phyloP scores from a whole-genome alignment of 2,113 vertebrate genomes.

The Elaphurus davidianus region DNA sequence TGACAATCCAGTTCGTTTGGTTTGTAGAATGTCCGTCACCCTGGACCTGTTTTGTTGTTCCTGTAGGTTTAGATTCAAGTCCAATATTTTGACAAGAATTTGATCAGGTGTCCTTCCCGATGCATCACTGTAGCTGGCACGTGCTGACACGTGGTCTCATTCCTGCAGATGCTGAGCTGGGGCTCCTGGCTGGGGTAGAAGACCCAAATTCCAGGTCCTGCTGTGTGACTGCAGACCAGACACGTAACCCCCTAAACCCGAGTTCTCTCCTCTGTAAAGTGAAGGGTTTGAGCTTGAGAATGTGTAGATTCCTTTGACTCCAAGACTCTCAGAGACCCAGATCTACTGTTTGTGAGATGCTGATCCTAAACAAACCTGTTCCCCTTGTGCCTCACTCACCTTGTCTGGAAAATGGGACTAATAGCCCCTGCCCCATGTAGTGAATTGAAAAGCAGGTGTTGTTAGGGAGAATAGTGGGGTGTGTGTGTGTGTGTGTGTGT shows the following conservation, averaged over 20 bases:
- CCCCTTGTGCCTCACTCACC: not conserved
- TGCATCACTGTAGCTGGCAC: rapidly evolving
- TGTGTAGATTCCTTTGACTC: too few relatives aligned
- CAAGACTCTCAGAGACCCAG: not conserved
- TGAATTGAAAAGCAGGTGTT: not conserved
- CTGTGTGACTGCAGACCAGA: not conserved
- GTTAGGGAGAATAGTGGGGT: not conserved
- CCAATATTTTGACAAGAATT: not conserved
- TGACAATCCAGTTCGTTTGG: not conserved
- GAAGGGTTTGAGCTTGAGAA: not conserved
- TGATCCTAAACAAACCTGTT: not conserved
- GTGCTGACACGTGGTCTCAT: rapidly evolving
- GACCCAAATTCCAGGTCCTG: not conserved
- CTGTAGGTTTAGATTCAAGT: not conserved
- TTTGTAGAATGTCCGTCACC: not conserved
- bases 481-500: not conserved
- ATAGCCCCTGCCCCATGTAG: rapidly evolving
- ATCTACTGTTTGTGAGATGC: not conserved
- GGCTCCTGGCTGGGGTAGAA: not conserved
- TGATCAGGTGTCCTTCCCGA: not conserved
- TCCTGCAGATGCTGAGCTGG: not conserved
- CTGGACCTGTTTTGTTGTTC: not conserved
- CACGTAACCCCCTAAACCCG: too few relatives aligned
- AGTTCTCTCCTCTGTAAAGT: not conserved
- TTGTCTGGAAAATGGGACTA: not conserved